A percentile compares a stretch with the other conserved stretches of the same genome.
Conservation (phyloP, 2,113 vertebrate genomes). For the Stegostoma tigrinum region DNA sequence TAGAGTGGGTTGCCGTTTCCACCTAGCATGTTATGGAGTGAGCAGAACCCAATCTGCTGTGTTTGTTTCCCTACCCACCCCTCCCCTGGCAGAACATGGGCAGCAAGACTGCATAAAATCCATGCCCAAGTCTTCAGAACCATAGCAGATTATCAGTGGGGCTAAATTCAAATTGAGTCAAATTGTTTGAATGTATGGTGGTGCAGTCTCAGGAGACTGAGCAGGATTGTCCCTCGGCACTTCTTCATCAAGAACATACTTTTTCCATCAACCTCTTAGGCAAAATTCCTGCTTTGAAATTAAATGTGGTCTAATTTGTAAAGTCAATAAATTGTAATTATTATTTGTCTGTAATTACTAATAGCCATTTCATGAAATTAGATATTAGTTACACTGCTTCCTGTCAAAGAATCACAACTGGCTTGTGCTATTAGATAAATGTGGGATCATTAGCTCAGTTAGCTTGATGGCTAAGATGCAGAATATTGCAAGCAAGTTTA, state of each 20-base stretch:
- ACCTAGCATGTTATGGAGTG: too few relatives aligned
- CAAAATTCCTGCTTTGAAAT: neutral
- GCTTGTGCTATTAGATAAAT: neutral
- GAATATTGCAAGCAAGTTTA: too few relatives aligned
- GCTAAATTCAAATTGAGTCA: neutral
- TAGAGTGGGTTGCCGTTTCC: too few relatives aligned
- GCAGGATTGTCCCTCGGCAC: neutral
- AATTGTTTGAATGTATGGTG: neutral
- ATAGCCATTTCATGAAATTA: slow-evolving; percentile 3
- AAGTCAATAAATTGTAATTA: neutral
- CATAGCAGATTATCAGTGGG: neutral
- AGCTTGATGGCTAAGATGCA: too few relatives aligned
- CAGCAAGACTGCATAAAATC: too few relatives aligned
- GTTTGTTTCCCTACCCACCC: too few relatives aligned
- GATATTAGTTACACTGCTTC: neutral
- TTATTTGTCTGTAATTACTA: neutral
- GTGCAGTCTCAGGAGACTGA: neutral
- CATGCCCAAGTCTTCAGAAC: neutral
- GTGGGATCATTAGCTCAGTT: neutral
- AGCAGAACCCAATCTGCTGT: too few relatives aligned
- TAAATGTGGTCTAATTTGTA: neutral
- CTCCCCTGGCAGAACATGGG: too few relatives aligned
- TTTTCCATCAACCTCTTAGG: neutral
- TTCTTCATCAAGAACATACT: neutral
- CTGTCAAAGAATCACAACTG: neutral